phyloP scores from a whole-genome alignment of 2,113 vertebrate species.

The Sorex araneus region DNA sequence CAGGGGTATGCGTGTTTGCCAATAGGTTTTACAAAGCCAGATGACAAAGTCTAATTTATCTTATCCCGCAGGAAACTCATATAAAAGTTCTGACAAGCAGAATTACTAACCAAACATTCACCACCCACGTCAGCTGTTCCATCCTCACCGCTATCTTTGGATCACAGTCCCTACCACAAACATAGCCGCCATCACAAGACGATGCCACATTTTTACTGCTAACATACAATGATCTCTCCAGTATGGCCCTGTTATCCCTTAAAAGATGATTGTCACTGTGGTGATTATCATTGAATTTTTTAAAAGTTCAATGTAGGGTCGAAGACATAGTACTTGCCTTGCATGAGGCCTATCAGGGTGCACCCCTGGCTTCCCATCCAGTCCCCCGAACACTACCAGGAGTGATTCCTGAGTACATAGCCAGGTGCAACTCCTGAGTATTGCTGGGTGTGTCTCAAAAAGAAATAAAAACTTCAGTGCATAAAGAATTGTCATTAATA shows the following conservation, averaged over 20 bases:
- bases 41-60: background rate
- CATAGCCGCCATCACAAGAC: background rate
- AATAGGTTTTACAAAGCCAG: background rate
- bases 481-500: background rate
- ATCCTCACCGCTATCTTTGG: accelerated
- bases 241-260: background rate
- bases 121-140: background rate
- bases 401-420: too few relatives aligned
- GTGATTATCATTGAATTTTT: background rate
- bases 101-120: background rate
- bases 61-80: background rate
- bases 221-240: background rate
- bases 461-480: background rate
- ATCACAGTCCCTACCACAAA: too few relatives aligned
- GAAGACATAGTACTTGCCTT: too few relatives aligned
- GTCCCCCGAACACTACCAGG: too few relatives aligned
- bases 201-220: too few relatives aligned
- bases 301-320: background rate
- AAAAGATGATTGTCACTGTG: background rate
- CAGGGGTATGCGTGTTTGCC: background rate
- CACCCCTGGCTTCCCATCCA: too few relatives aligned
- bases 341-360: too few relatives aligned
- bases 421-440: too few relatives aligned
- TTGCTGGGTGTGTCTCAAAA: too few relatives aligned
- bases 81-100: background rate